phyloP scores from a whole-genome alignment of 2,797 vertebrate genomes.

The Argya squamiceps region DNA sequence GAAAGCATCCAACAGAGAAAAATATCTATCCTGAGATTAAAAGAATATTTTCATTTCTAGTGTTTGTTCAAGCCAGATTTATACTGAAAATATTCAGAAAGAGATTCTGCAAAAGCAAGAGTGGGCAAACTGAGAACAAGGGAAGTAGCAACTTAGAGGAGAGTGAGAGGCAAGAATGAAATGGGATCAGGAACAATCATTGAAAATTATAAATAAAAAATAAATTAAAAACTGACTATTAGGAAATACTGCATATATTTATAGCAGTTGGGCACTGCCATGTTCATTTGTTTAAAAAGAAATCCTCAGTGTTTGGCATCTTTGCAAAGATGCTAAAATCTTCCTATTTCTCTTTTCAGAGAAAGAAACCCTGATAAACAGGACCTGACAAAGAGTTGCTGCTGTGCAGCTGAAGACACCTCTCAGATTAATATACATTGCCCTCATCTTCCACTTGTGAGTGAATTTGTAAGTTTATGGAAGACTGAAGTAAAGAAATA shows the following conservation, averaged over 20 bases:
- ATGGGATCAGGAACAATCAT: not conserved
- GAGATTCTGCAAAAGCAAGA: not conserved
- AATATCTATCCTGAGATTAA: constrained; percentile 33
- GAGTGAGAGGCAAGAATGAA: not conserved
- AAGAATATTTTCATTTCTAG: constrained; percentile 39
- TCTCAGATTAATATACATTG: not conserved
- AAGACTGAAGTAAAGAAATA: not conserved
- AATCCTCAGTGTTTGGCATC: not conserved
- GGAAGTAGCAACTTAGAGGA: not conserved
- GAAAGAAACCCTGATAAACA: not conserved
- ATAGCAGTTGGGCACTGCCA: not conserved
- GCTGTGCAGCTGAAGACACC: not conserved
- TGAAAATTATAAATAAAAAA: not conserved
- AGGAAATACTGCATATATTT: not conserved
- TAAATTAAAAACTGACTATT: not conserved
- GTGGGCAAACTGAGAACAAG: not conserved
- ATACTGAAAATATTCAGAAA: constrained; percentile 10
- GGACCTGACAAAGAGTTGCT: not conserved
- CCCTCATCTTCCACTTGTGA: not conserved
- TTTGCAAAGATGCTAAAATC: not conserved
- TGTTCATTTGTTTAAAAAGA: not conserved
- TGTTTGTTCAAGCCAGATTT: constrained; percentile 2
- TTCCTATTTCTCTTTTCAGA: not conserved
- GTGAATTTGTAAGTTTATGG: not conserved
- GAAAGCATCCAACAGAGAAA: constrained; percentile 34